These are phyloP conservation scores for Oncorhynchus kisutch DNA, from an alignment of 2,113 vertebrate species.

Conservation along the genomic window DNA sequence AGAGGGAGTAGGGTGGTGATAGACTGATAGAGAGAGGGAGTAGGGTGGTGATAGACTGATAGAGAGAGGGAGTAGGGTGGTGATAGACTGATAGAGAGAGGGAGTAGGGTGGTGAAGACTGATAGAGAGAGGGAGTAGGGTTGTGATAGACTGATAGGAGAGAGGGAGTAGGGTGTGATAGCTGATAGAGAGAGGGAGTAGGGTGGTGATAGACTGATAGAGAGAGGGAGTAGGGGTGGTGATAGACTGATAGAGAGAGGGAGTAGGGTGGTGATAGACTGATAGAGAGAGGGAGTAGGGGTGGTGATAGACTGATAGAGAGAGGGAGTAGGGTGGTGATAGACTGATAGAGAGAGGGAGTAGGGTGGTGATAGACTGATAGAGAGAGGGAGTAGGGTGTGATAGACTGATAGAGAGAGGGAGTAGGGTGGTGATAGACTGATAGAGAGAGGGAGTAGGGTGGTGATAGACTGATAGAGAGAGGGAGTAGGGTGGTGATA, in stretches of 20 bases:
- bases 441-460: not conserved
- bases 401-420: too few relatives aligned
- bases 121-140: not conserved
- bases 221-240: not conserved
- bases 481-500: constrained; percentile 16
- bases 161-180: too few relatives aligned
- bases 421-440: constrained; percentile 21
- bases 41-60: constrained; percentile 26
- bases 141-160: constrained; percentile 25
- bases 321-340: constrained; percentile 11
- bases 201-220: constrained; percentile 24
- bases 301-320: constrained; percentile 23
- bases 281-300: constrained; percentile 5
- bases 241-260: constrained; percentile 21
- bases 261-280: constrained; percentile 21
- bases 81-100: constrained; percentile 25
- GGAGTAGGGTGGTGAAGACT: too few relatives aligned
- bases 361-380: constrained; percentile 26
- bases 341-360: constrained; percentile 8
- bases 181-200: too few relatives aligned
- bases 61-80: not conserved
- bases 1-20: constrained; percentile 11
- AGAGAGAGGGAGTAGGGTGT: too few relatives aligned
- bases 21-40: constrained; percentile 8
- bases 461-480: constrained; percentile 23